A percentile compares a stretch with the other conserved stretches of the same genome.
Evolutionary conservation across 2,888 invertebrate species (phyloP).

Genomic region (Acrobasis consociella): DNA sequence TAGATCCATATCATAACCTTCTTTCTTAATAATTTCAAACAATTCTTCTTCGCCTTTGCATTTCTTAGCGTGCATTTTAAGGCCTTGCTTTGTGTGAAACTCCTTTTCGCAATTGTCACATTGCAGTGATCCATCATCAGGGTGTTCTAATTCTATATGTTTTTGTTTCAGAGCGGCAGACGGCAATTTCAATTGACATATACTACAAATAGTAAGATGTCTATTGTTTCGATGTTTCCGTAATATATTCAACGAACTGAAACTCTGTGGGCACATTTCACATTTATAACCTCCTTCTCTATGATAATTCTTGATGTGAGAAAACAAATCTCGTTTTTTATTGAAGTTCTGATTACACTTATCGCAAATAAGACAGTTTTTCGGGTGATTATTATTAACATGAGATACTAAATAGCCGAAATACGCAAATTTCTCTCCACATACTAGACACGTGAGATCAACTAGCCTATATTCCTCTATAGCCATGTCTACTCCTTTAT

Average conservation of each 20-base stretch:
- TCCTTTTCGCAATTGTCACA: conserved; percentile 68
- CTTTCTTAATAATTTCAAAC: conserved; percentile 58
- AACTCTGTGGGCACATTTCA: conserved; percentile 63
- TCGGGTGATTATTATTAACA: conserved; percentile 68
- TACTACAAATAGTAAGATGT: conserved; percentile 65
- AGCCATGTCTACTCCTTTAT: conserved; percentile 66
- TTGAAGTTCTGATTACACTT: conserved; percentile 73
- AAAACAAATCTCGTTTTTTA: conserved; percentile 69
- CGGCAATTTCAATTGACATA: conserved; percentile 67
- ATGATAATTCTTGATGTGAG: conserved; percentile 74
- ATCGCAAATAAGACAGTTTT: conserved; percentile 71
- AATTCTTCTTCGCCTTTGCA: conserved; percentile 60
- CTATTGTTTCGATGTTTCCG: conserved; percentile 67
- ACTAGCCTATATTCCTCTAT: conserved; percentile 66
- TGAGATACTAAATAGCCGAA: conserved; percentile 74
- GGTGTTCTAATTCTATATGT: conserved; percentile 69
- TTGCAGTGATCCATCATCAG: conserved; percentile 67
- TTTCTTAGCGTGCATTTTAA: conserved; percentile 68
- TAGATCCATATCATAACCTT: conserved; percentile 61
- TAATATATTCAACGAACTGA: conserved; percentile 66
- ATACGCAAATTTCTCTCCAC: conserved; percentile 66
- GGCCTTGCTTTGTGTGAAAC: conserved; percentile 71
- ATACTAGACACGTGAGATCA: conserved; percentile 61
- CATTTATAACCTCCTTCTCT: conserved; percentile 73
- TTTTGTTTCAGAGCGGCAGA: conserved; percentile 69